phyloP scores from a whole-genome alignment of 1,140 invertebrate genomes.

The Drosophila varians region DNA sequence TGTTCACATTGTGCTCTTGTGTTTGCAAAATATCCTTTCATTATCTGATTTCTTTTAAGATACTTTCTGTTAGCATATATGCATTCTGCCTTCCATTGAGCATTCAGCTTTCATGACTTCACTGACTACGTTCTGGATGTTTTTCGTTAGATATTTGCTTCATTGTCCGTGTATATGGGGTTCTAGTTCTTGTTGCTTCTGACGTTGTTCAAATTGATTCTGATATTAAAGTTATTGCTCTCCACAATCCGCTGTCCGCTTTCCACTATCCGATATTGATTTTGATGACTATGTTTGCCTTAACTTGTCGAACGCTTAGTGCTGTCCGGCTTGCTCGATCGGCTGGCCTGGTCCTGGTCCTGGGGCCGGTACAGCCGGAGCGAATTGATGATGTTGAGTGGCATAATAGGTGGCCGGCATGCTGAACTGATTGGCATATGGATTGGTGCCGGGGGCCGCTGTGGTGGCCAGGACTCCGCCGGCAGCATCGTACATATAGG shows the following conservation, averaged over 20 bases:
- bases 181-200: not conserved
- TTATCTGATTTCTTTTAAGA: not conserved
- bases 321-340: constrained; percentile 67
- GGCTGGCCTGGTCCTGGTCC: constrained; percentile 68
- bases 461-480: constrained; percentile 74
- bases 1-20: not conserved
- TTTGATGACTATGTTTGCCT: not conserved
- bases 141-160: not conserved
- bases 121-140: not conserved
- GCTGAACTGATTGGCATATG: constrained; percentile 77
- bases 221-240: constrained; percentile 10
- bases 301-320: constrained; percentile 29
- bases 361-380: constrained; percentile 47
- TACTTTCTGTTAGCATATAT: not conserved
- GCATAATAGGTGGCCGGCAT: constrained; percentile 73
- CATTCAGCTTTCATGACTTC: not conserved
- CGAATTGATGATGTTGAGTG: constrained; percentile 72
- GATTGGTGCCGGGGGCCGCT: constrained; percentile 70
- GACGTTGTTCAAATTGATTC: not conserved
- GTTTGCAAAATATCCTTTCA: constrained; percentile 5
- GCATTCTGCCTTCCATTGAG: not conserved
- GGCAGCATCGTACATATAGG: constrained; percentile 78
- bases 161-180: not conserved
- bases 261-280: not conserved
- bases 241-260: not conserved